Evolutionary conservation across 2,888 invertebrate genomes (phyloP).

Genomic region (Rhingia campestris): DNA sequence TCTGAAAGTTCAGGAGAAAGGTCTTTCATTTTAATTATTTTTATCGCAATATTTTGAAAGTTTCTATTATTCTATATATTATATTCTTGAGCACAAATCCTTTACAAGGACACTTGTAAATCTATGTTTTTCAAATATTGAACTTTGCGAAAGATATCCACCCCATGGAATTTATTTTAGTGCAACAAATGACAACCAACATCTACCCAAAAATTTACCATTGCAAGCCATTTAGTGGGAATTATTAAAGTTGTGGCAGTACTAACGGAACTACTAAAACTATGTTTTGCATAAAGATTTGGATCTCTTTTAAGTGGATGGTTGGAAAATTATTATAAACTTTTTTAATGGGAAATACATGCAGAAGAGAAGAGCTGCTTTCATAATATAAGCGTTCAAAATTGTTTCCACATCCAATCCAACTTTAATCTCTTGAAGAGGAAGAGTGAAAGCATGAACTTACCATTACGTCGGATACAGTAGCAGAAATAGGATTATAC

Average conservation of each 20-base stretch:
- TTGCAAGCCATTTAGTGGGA: not conserved
- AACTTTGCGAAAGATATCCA: too few relatives aligned
- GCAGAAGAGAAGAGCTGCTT: constrained; percentile 14
- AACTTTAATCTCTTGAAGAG: constrained; percentile 43
- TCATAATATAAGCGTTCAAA: constrained; percentile 24
- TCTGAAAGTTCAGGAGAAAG: too few relatives aligned
- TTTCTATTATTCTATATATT: too few relatives aligned
- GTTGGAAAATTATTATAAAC: constrained; percentile 49
- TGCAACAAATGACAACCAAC: too few relatives aligned
- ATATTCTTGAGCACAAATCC: too few relatives aligned
- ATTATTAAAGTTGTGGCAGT: constrained; percentile 25
- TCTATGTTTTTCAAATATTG: too few relatives aligned
- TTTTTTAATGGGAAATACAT: constrained; percentile 44
- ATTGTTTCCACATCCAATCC: constrained; percentile 11
- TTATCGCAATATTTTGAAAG: too few relatives aligned
- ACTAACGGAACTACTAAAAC: not conserved
- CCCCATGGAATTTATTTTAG: too few relatives aligned
- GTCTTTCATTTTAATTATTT: too few relatives aligned
- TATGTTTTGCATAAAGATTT: constrained; percentile 9
- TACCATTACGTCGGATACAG: constrained; percentile 3
- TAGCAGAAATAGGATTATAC: not conserved
- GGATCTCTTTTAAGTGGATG: constrained; percentile 31
- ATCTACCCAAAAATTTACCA: too few relatives aligned
- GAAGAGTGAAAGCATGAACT: not conserved
- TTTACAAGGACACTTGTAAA: too few relatives aligned